Conservation (phyloP, 1,140 invertebrate genomes). For the Phocides pigmalion region DNA sequence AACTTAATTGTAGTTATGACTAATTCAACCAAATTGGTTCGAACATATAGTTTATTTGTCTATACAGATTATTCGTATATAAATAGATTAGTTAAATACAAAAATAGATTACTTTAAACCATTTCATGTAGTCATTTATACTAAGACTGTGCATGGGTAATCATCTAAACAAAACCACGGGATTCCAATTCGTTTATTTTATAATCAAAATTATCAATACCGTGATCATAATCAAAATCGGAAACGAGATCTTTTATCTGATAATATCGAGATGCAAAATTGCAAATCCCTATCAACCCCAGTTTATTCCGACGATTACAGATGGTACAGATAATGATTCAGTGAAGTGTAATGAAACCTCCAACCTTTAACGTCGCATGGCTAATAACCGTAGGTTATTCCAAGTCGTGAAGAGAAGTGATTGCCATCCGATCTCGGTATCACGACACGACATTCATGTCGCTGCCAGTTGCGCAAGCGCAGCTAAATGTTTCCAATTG, state of each 20-base stretch:
- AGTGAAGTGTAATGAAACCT: conserved; percentile 41
- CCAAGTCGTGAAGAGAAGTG: conserved; percentile 67
- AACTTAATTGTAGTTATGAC: too few relatives aligned
- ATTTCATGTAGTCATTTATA: too few relatives aligned
- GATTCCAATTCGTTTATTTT: too few relatives aligned
- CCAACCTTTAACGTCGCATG: conserved; percentile 52
- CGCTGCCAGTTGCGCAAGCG: conserved; percentile 45
- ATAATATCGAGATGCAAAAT: background rate
- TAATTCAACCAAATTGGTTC: too few relatives aligned
- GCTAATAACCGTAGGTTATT: conserved; percentile 59
- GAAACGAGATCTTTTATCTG: background rate
- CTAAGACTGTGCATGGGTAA: too few relatives aligned
- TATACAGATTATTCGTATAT: too few relatives aligned
- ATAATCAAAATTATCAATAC: too few relatives aligned
- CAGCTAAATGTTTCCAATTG: conserved; percentile 63
- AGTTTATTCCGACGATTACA: conserved; percentile 36
- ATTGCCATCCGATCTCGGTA: conserved; percentile 66
- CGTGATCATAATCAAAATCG: too few relatives aligned
- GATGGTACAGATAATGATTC: conserved; percentile 39
- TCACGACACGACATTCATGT: conserved; percentile 64
- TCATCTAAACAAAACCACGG: too few relatives aligned
- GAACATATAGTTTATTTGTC: too few relatives aligned
- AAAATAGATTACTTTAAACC: too few relatives aligned
- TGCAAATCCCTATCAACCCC: background rate
- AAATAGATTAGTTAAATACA: too few relatives aligned